These are phyloP conservation scores for Spea multiplicata DNA, from an alignment of 2,113 vertebrate genomes.

Conservation along the genomic window DNA sequence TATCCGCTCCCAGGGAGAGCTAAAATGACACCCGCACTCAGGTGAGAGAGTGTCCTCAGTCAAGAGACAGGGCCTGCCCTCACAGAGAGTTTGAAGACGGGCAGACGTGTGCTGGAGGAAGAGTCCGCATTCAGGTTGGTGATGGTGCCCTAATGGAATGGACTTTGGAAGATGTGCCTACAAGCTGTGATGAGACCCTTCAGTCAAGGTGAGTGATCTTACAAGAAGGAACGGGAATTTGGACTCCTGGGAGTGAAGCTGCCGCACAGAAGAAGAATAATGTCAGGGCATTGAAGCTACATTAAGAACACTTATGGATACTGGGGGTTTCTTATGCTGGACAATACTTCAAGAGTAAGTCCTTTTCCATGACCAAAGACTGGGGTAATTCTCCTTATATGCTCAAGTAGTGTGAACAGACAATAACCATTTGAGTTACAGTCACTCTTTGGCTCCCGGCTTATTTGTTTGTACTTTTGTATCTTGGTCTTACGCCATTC, in stretches of 20 bases:
- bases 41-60: background rate
- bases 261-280: background rate
- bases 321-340: background rate
- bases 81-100: too few species aligned
- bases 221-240: background rate
- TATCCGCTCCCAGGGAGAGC: background rate
- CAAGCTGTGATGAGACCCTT: background rate
- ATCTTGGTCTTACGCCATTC: background rate
- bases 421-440: too few species aligned
- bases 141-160: background rate
- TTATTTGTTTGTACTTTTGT: background rate
- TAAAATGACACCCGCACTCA: background rate
- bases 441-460: background rate
- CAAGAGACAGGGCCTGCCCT: background rate
- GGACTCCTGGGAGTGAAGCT: background rate
- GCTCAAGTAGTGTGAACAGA: background rate
- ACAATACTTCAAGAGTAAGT: background rate
- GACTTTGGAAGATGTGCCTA: background rate
- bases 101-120: background rate
- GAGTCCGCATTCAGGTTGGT: background rate
- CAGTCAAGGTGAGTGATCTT: background rate
- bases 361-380: background rate
- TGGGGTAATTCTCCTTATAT: background rate
- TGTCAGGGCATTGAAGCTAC: background rate
- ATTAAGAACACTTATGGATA: background rate